phyloP scores from a whole-genome alignment of 2,113 vertebrate species.

The Callorhinus ursinus region DNA sequence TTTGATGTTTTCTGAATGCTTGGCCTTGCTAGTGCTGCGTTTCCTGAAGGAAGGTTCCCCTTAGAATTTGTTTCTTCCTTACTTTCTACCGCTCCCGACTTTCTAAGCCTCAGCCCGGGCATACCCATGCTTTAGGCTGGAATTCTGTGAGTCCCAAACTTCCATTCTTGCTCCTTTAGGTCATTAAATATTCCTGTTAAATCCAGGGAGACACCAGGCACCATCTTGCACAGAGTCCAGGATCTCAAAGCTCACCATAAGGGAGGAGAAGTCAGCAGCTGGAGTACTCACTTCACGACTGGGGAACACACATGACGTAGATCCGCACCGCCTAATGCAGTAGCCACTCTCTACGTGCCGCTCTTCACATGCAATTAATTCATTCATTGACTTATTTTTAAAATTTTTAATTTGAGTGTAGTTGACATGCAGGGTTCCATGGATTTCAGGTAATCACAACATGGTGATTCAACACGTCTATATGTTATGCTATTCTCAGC shows the following conservation, averaged over 20 bases:
- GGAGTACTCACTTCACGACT: neutral
- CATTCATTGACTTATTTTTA: neutral
- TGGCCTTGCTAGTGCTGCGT: neutral
- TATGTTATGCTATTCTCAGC: neutral
- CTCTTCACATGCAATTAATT: neutral
- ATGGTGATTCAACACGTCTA: neutral
- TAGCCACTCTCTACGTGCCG: too few relatives aligned
- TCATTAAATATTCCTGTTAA: neutral
- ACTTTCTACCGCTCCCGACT: fast-evolving
- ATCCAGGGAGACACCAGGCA: neutral
- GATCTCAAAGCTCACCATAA: neutral
- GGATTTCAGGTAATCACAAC: neutral
- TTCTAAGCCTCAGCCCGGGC: neutral
- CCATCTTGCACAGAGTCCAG: neutral
- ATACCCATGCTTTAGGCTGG: fast-evolving
- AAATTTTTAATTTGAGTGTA: neutral
- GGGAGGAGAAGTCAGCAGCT: neutral
- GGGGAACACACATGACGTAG: neutral
- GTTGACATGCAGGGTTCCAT: neutral
- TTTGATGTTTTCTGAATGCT: neutral
- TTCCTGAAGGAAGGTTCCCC: neutral
- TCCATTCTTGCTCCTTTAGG: neutral
- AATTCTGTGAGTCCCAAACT: neutral
- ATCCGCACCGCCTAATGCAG: fast-evolving
- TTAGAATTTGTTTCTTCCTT: neutral